A percentile compares a stretch with the other conserved stretches of the same genome.
phyloP scores from a whole-genome alignment of 2,888 invertebrate species.

The Pherbina coryleti region DNA sequence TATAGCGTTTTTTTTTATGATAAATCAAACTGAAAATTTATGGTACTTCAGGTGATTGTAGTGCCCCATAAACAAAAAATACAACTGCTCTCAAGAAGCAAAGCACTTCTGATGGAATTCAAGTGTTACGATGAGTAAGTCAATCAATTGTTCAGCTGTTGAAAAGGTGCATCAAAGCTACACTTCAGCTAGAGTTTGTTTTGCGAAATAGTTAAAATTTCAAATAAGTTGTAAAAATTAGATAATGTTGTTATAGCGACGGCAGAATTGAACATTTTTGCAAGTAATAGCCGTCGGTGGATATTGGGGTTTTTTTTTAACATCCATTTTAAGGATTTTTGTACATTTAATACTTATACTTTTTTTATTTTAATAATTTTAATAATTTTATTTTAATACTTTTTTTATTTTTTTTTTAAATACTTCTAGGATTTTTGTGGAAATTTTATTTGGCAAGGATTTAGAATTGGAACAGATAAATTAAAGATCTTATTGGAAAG shows the following conservation, averaged over 20 bases:
- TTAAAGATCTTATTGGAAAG: too few species aligned
- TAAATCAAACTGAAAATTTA: slow-evolving; percentile 34
- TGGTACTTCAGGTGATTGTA: slow-evolving; percentile 28
- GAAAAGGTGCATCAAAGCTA: background rate
- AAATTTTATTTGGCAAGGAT: too few species aligned
- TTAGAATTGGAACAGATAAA: too few species aligned
- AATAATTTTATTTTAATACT: too few species aligned
- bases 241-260: too few species aligned
- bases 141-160: background rate
- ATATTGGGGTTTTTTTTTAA: background rate
- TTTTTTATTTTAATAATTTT: too few species aligned
- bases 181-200: background rate
- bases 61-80: slow-evolving; percentile 1
- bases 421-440: too few species aligned
- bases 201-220: background rate
- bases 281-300: background rate
- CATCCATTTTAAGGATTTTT: too few species aligned
- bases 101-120: slow-evolving; percentile 1
- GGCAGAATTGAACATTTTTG: background rate
- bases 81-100: background rate
- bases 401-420: too few species aligned
- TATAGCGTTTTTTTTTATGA: background rate
- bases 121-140: slow-evolving; percentile 14
- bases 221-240: background rate
- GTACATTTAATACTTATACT: too few species aligned